Evolutionary conservation across 1,140 invertebrate genomes (phyloP), one percentile per base, ranked within the genome.

Genomic region (Lepidurus apus): DNA sequence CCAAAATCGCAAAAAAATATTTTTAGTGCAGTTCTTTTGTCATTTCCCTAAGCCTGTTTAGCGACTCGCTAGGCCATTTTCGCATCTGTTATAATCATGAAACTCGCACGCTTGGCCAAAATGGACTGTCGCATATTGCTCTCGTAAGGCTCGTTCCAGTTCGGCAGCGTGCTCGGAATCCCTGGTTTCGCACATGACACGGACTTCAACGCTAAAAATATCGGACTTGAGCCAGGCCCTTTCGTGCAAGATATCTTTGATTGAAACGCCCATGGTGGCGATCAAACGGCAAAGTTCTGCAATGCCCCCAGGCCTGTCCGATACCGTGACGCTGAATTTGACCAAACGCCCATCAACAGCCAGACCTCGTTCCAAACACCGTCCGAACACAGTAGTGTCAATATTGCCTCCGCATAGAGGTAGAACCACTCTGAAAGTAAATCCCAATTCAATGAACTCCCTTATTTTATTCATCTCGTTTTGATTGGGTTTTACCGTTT

Each of bases 221-320:
- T 98, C 95, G 4, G 90, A 90, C 44, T 90, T 90, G 13, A 98
- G 89, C 95, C 95, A 98, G 7, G 95, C 95, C 79, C 95, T 87
- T 84, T 97, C 95, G 84, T 97, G 95, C 84, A 95, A 92, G 78
- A 98, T 95, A 82, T 97, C 95, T 85, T 97, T 97, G 76, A 98
- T 95, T 53, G 93, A 95, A 7, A 95, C 95, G 1, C 95, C 95
- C 42, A 92, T 86, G 6, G 89, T 88, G 0, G 90, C 88, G 7
- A 97, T 87, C 17, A 93, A 83, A 81, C 89, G 89, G 81, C 93
- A 93, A 0, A 97, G 87, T 83, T 97, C 94, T 7, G 93, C 91
- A 74, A 97, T 95, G 17, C 95, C 94, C 8, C 93, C 93, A 0
- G 93, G 94, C 79, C 93, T 86, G 85, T 97, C 96, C 82, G 89